Base-by-base conservation (phyloP, 2,113 vertebrate genomes). In the Australoheros scitulus region DNA sequence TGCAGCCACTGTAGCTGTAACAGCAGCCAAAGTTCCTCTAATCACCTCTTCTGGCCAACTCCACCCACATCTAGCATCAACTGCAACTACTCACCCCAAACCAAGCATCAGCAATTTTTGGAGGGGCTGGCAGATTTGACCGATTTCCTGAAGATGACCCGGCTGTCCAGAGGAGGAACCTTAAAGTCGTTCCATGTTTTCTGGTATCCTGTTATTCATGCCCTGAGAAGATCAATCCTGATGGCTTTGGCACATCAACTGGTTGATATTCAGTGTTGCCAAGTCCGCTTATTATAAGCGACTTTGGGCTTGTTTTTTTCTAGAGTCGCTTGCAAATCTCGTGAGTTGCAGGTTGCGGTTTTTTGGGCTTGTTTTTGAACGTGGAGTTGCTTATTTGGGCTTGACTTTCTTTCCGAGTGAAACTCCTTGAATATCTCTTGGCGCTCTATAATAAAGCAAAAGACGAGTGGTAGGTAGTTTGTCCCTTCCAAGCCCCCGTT, bases 1-100 rank as follows among this genome's bases (percentile, higher is more conserved):
- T 64, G 38, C 24, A 68, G 77, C 60, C 47, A 52, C 17, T 36
- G 47, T 74, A 61, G 76, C 70, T 18, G 26, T 72, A 18, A 74
- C 22, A 76, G 80, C 41, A 59, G 32, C 34, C 18, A 77, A 64
- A 77, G 55, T 8, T 77, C 52, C 50, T 63, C 20, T 68, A 65
- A 78, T 61, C 79, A 60, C 77, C 77, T 74, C 29, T 41, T 18
- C 47, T 63, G 52, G 50, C 57, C 81, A 63, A 76, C 56, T 68
- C 59, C 78, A 38, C n/a, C n/a, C 11, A 47, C 50, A 14, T 76
- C 70, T 26, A 38, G 24, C 34, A 34, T 34, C 65, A 85, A 56
- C 13, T 6, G 6, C 6, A 5, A 59, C 55, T 56, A 18, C 34
- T 57, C 5, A 70, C 65, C 26, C 11, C 20, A 55, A 64, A 52